Percentiles rank a stretch among this genome's conserved stretches.
These are phyloP conservation scores for Bostrychus sinensis DNA, from an alignment of 2,113 vertebrate genomes.

Conservation along the genomic window DNA sequence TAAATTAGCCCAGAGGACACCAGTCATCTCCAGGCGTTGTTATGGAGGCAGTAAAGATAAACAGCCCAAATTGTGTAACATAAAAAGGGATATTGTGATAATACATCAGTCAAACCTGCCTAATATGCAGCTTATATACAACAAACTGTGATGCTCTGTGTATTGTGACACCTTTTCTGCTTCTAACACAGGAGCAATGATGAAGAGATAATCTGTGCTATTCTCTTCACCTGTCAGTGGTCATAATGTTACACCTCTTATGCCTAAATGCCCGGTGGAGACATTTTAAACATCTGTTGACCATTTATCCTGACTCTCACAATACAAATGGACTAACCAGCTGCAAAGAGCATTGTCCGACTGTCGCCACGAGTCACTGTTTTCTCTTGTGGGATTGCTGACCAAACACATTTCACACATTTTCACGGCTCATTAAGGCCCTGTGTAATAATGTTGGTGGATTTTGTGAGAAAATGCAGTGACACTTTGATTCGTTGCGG, in stretches of 20 bases:
- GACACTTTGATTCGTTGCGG: slow-evolving; percentile 6
- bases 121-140: no score
- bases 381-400: not conserved
- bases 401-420: not conserved
- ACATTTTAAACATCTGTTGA: not conserved
- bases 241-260: not conserved
- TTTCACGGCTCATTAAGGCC: not conserved
- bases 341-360: slow-evolving; percentile 7
- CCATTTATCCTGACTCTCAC: not conserved
- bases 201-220: no score
- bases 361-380: not conserved
- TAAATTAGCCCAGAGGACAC: slow-evolving; percentile 17
- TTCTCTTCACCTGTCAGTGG: no score
- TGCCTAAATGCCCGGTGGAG: no score
- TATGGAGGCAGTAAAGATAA: slow-evolving; percentile 8
- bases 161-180: no score
- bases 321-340: not conserved
- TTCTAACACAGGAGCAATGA: no score
- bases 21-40: not conserved
- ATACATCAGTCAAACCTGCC: no score
- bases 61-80: slow-evolving; percentile 15
- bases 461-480: slow-evolving; percentile 13
- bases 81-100: no score
- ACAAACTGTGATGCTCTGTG: no score
- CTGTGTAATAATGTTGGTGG: slow-evolving; percentile 19